A percentile compares a stretch with the other conserved stretches of the same genome.
Evolutionary conservation across 2,797 vertebrate genomes (phyloP).

Genomic region (Champsocephalus gunnari): DNA sequence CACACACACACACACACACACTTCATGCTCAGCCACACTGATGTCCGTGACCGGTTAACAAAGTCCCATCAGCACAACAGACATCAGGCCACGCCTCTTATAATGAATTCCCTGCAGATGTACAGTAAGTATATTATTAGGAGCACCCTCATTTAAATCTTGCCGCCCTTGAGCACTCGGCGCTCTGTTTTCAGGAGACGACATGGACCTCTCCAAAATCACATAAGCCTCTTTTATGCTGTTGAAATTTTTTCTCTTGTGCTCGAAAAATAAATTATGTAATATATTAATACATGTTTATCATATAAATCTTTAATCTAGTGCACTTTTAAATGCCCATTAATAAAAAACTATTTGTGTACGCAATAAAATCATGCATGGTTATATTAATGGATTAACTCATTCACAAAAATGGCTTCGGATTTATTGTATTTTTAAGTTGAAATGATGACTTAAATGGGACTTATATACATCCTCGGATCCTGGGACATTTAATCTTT

Average conservation of each 20-base stretch:
- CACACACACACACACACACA: conserved; percentile 33
- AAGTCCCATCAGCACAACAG: conserved; percentile 30
- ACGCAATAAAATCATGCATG: conserved; percentile 9
- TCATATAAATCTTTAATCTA: conserved; percentile 3
- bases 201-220: conserved; percentile 8
- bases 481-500: not conserved
- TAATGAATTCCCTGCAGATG: conserved; percentile 23
- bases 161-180: conserved; percentile 4
- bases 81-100: conserved; percentile 25
- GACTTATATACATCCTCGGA: not conserved
- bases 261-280: not conserved
- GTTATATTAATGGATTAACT: conserved; percentile 11
- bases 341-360: conserved; percentile 11
- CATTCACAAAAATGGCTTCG: too few relatives aligned
- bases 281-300: too few relatives aligned
- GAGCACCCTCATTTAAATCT: conserved; percentile 21
- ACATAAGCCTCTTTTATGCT: conserved; percentile 16
- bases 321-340: conserved; percentile 18
- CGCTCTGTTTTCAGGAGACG: conserved; percentile 1
- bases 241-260: conserved; percentile 16
- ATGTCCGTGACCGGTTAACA: conserved; percentile 26
- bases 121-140: conserved; percentile 21
- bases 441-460: not conserved
- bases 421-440: not conserved
- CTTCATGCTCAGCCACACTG: conserved; percentile 38